phyloP scores from a whole-genome alignment of 1,140 invertebrate species.

The Tetragnatha versicolor region DNA sequence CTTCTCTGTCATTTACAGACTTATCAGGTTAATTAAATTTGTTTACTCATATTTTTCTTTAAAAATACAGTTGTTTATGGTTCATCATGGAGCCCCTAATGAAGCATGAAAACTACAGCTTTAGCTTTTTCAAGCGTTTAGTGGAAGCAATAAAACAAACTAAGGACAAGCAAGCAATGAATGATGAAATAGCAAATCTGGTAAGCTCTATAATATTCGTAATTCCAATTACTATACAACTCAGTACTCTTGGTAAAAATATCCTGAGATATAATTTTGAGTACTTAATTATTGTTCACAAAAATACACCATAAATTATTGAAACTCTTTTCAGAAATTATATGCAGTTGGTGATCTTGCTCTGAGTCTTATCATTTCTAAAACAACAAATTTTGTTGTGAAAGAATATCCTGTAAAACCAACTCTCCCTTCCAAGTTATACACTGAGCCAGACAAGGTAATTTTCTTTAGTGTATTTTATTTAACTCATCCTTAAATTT shows the following conservation, averaged over 20 bases:
- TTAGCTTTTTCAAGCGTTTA: slow-evolving; percentile 91
- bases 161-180: slow-evolving; percentile 50
- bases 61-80: slow-evolving; percentile 82
- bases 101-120: slow-evolving; percentile 93
- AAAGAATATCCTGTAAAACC: slow-evolving; percentile 87
- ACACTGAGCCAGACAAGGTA: slow-evolving; percentile 56
- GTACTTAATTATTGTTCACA: too few species aligned
- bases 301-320: too few species aligned
- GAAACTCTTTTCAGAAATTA: slow-evolving; percentile 64
- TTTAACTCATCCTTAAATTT: background rate
- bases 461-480: background rate
- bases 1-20: too few species aligned
- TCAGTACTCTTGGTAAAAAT: too few species aligned
- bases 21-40: background rate
- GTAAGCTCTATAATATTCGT: slow-evolving; percentile 24
- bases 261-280: too few species aligned
- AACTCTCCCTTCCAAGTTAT: slow-evolving; percentile 63
- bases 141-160: slow-evolving; percentile 73
- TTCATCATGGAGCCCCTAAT: slow-evolving; percentile 94
- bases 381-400: slow-evolving; percentile 86
- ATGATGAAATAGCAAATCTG: slow-evolving; percentile 49
- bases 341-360: slow-evolving; percentile 96
- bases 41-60: too few species aligned
- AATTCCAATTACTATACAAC: background rate
- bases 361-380: slow-evolving; percentile 85